Conservation (phyloP, 30 jellyfish, hydroid and myxozoan species). For the Turritopsis dohrnii region DNA sequence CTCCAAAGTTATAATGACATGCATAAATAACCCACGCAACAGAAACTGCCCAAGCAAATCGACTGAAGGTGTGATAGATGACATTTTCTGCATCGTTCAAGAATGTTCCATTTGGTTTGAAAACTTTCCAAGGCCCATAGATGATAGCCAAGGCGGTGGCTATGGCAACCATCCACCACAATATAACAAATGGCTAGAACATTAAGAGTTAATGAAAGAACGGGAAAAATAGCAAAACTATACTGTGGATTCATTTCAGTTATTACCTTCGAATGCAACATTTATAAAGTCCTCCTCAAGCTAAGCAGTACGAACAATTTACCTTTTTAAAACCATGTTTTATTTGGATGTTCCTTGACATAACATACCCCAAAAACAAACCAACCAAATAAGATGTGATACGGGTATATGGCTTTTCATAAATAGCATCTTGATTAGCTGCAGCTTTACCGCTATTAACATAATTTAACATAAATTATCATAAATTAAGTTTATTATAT, state of each 20-base stretch:
- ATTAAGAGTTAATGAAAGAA: neutral
- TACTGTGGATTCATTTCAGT: no score
- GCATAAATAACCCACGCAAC: constrained; percentile 85
- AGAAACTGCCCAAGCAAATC: constrained; percentile 69
- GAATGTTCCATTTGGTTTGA: constrained; percentile 36
- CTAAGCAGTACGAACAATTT: neutral
- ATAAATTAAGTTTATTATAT: neutral
- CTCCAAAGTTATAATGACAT: constrained; percentile 72
- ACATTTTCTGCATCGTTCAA: constrained; percentile 56
- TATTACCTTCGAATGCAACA: no score
- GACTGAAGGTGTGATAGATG: constrained; percentile 53
- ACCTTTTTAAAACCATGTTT: constrained; percentile 42
- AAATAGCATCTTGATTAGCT: constrained; percentile 31
- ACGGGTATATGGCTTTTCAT: constrained; percentile 76
- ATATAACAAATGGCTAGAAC: constrained; percentile 6
- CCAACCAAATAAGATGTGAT: constrained; percentile 75
- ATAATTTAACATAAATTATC: neutral
- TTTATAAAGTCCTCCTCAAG: no score
- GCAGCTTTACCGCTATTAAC: constrained; percentile 15
- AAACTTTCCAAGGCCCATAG: constrained; percentile 75
- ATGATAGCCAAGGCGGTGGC: constrained; percentile 50
- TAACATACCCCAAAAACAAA: constrained; percentile 52
- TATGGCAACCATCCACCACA: constrained; percentile 71
- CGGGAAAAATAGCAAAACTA: no score
- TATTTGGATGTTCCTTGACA: constrained; percentile 30